A percentile compares a stretch with the other conserved stretches of the same genome.
Conservation (phyloP, 1,140 invertebrate genomes). For the Eubasilissa regina region DNA sequence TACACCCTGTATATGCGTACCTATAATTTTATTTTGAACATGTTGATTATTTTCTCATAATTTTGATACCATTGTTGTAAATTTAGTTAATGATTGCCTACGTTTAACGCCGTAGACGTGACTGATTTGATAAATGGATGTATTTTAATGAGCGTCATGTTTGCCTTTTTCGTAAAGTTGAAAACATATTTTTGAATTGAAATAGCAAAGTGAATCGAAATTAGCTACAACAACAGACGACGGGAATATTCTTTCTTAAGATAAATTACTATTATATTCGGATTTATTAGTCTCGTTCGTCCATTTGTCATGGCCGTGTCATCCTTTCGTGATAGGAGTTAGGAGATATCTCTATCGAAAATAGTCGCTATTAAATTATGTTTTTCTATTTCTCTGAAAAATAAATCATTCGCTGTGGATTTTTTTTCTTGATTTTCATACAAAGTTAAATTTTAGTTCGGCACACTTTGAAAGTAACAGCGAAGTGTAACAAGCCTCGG, state of each 20-base stretch:
- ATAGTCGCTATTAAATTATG: constrained; percentile 19
- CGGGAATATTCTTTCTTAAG: constrained; percentile 14
- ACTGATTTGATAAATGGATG: no score
- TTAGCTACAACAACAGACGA: constrained; percentile 14
- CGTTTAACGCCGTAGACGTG: no score
- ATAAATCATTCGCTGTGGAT: constrained; percentile 15
- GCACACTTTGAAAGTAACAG: no score
- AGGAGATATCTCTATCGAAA: constrained; percentile 32
- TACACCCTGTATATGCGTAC: no score
- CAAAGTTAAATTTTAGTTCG: no score
- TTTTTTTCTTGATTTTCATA: no score
- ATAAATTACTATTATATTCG: constrained; percentile 22
- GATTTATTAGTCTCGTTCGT: constrained; percentile 18
- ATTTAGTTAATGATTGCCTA: no score
- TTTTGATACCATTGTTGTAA: no score
- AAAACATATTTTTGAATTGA: constrained; percentile 21
- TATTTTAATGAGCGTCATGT: background rate
- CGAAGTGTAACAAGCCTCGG: no score
- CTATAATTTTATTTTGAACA: no score
- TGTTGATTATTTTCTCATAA: no score
- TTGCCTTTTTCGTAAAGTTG: background rate
- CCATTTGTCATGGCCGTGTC: constrained; percentile 31
- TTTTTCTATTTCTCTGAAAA: background rate
- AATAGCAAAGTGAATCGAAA: constrained; percentile 2
- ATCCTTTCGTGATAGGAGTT: constrained; percentile 14